These are phyloP conservation scores for Aphrophora alni DNA, from an alignment of 2,888 invertebrate species.

Conservation along the genomic window DNA sequence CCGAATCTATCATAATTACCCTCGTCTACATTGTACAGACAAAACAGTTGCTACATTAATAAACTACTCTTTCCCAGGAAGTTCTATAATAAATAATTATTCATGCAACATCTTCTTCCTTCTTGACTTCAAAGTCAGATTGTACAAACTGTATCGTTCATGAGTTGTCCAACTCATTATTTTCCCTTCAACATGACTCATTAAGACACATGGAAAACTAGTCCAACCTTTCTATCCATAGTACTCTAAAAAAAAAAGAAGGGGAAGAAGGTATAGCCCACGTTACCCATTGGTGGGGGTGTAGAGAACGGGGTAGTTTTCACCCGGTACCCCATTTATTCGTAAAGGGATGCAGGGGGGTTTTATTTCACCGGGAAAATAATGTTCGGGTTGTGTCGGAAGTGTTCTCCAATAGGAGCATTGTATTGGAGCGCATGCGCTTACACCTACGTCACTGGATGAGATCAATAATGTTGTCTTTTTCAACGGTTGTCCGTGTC, in stretches of 20 bases:
- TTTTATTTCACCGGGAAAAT: not conserved
- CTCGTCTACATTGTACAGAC: too few relatives aligned
- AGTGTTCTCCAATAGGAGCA: not conserved
- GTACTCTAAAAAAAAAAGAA: not conserved
- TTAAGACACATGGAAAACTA: too few relatives aligned
- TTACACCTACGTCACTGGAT: not conserved
- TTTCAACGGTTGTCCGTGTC: constrained; percentile 21
- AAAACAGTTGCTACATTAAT: too few relatives aligned
- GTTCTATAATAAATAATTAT: too few relatives aligned
- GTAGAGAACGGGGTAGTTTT: not conserved
- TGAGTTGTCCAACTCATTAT: not conserved
- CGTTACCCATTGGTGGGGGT: not conserved
- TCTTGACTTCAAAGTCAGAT: too few relatives aligned
- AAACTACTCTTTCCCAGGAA: too few relatives aligned
- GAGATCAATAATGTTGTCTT: constrained; percentile 32
- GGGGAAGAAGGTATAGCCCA: not conserved
- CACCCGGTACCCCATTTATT: not conserved
- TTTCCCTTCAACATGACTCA: not conserved
- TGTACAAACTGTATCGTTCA: too few relatives aligned
- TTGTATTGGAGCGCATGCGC: not conserved
- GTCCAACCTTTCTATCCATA: not conserved
- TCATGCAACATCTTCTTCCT: too few relatives aligned
- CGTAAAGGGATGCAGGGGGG: not conserved
- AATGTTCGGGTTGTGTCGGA: not conserved
- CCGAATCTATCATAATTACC: too few relatives aligned